Conservation (phyloP, 2,113 vertebrate species). For the Verasper variegatus region DNA sequence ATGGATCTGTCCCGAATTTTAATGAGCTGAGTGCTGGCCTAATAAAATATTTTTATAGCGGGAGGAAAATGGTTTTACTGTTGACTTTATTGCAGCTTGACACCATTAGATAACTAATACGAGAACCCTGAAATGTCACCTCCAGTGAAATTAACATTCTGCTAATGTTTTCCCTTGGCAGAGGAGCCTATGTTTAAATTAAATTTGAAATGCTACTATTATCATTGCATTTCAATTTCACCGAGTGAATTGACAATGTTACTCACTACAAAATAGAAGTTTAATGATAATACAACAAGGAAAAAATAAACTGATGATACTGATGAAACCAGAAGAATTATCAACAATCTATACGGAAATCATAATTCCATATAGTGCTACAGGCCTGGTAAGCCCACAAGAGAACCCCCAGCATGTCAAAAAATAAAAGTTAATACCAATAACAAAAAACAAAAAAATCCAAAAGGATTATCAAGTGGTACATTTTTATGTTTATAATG, state of each 20-base stretch:
- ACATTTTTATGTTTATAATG: not conserved
- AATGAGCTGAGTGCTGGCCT: not conserved
- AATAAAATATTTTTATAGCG: conserved; percentile 12
- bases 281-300: not conserved
- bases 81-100: not conserved
- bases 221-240: not conserved
- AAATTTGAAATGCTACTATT: not conserved
- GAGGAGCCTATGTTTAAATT: not conserved
- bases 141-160: not conserved
- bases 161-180: not conserved
- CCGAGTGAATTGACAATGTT: not conserved
- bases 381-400: too few species aligned
- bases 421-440: too few species aligned
- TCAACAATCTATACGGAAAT: too few species aligned
- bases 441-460: too few species aligned
- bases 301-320: too few species aligned
- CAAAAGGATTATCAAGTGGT: too few species aligned
- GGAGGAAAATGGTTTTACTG: not conserved
- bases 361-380: too few species aligned
- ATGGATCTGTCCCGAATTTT: not conserved
- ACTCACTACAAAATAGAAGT: not conserved
- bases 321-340: too few species aligned
- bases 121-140: not conserved
- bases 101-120: not conserved
- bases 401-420: too few species aligned